phyloP scores from a whole-genome alignment of 2,797 vertebrate genomes.

The Pipistrellus pygmaeus region DNA sequence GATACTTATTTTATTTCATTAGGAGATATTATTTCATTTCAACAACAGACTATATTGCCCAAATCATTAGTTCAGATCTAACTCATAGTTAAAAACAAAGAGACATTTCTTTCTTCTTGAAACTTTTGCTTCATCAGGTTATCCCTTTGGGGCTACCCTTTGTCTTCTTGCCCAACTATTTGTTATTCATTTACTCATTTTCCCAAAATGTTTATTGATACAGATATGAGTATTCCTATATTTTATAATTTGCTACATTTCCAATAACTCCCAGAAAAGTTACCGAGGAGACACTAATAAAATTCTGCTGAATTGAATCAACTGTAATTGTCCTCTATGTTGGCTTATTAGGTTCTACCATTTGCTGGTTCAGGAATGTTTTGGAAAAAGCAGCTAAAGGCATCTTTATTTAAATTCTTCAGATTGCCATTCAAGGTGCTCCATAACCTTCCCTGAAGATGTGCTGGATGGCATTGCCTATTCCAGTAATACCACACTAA shows the following conservation, averaged over 20 bases:
- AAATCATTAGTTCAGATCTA: not conserved
- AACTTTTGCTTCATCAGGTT: not conserved
- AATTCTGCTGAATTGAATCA: not conserved
- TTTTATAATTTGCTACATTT: not conserved
- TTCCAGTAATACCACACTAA: rapidly evolving
- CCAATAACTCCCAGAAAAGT: not conserved
- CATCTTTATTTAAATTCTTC: not conserved
- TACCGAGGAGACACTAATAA: not conserved
- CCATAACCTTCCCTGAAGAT: not conserved
- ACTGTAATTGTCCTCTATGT: not conserved
- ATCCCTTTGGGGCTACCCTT: not conserved
- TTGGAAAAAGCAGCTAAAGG: not conserved
- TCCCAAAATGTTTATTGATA: not conserved
- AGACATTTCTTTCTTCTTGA: not conserved
- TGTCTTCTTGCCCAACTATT: not conserved
- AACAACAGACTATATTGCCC: not conserved
- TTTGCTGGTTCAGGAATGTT: not conserved
- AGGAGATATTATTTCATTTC: not conserved
- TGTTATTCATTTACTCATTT: not conserved
- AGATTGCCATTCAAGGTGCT: not conserved
- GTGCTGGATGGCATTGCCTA: rapidly evolving
- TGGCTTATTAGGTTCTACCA: not conserved
- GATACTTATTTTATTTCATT: not conserved
- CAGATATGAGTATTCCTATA: not conserved
- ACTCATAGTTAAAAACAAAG: not conserved